phyloP scores from a whole-genome alignment of 2,113 vertebrate genomes.

The Toxotes chatareus region DNA sequence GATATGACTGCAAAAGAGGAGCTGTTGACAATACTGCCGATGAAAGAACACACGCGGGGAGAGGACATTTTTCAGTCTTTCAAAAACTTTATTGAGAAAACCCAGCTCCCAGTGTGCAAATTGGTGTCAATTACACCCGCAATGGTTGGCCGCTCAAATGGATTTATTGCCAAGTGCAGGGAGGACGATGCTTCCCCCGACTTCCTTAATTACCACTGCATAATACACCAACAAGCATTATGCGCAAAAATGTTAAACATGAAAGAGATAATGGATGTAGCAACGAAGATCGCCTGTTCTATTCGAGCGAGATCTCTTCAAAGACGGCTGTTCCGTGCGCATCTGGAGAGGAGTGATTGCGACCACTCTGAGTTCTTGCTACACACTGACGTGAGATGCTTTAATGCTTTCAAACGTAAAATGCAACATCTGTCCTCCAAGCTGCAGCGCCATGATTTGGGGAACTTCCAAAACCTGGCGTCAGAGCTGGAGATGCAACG shows the following conservation, averaged over 20 bases:
- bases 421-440: slow-evolving; percentile 39
- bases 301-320: too few species aligned
- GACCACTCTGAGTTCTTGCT: too few species aligned
- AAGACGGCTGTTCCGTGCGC: slow-evolving; percentile 4
- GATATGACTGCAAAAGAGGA: too few species aligned
- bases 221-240: slow-evolving; percentile 35
- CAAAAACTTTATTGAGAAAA: slow-evolving; percentile 41
- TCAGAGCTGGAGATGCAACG: slow-evolving; percentile 29
- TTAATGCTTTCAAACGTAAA: slow-evolving; percentile 58
- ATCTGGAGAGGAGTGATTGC: too few species aligned
- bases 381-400: too few species aligned
- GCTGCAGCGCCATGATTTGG: slow-evolving; percentile 51
- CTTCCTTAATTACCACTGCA: slow-evolving; percentile 25
- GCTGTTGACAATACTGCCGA: too few species aligned
- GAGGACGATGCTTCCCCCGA: background rate
- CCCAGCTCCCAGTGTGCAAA: slow-evolving; percentile 15
- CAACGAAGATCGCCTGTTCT: slow-evolving; percentile 27
- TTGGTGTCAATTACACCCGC: slow-evolving; percentile 9
- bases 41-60: background rate
- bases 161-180: slow-evolving; percentile 45
- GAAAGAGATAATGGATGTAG: slow-evolving; percentile 37
- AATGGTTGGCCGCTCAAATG: slow-evolving; percentile 6
- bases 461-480: slow-evolving; percentile 22
- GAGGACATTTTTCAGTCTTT: slow-evolving; percentile 41
- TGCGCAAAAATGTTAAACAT: slow-evolving; percentile 42